phyloP scores from a whole-genome alignment of 2,113 vertebrate genomes.

The Climacteris rufus region DNA sequence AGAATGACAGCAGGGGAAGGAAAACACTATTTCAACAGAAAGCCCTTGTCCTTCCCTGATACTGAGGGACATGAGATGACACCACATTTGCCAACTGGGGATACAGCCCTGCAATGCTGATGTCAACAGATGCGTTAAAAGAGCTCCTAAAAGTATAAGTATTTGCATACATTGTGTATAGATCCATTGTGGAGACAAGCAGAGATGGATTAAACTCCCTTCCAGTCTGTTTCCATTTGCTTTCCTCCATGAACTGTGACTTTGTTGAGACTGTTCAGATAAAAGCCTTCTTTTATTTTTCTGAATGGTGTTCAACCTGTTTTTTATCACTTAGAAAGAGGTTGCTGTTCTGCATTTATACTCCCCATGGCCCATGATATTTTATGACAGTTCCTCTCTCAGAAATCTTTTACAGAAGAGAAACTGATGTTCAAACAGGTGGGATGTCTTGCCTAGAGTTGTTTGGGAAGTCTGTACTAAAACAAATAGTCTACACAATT shows the following conservation, averaged over 20 bases:
- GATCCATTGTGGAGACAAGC: neutral
- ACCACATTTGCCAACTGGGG: neutral
- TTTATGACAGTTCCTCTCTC: neutral
- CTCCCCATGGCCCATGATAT: neutral
- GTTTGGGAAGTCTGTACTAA: neutral
- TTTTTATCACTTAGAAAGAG: neutral
- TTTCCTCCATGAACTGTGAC: neutral
- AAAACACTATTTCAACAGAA: neutral
- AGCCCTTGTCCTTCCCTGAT: neutral
- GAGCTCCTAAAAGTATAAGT: neutral
- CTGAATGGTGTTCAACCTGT: neutral
- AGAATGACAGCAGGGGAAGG: neutral
- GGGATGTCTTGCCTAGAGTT: neutral
- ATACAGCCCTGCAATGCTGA: neutral
- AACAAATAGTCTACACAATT: neutral
- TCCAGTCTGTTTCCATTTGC: neutral
- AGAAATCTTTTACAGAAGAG: neutral
- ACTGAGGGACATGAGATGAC: neutral
- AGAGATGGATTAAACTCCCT: neutral
- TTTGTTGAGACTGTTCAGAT: neutral
- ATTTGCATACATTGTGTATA: neutral
- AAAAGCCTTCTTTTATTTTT: neutral
- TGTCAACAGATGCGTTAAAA: neutral
- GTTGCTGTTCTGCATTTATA: neutral
- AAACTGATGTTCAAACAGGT: neutral